A percentile compares a stretch with the other conserved stretches of the same genome.
Evolutionary conservation across 2,113 vertebrate genomes (phyloP).

Genomic region (Pelvicachromis taeniatus): DNA sequence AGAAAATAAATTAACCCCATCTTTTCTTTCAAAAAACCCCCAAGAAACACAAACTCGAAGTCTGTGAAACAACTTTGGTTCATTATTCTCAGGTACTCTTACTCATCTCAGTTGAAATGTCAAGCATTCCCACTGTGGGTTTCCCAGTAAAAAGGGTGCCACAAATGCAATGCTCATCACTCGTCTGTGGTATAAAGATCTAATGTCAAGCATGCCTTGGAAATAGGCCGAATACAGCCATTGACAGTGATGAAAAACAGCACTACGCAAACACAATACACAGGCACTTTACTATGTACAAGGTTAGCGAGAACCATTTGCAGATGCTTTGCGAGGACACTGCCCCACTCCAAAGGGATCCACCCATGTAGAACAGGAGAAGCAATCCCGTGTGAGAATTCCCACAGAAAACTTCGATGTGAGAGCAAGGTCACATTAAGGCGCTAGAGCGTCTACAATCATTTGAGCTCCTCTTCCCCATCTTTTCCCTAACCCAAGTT

Average conservation of each 20-base stretch:
- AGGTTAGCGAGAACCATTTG: conserved; percentile 14
- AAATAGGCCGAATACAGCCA: conserved; percentile 11
- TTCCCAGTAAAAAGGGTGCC: neutral
- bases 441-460: neutral
- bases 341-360: neutral
- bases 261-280: neutral
- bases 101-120: conserved; percentile 27
- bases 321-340: conserved; percentile 31
- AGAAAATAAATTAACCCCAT: neutral
- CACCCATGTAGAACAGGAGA: conserved; percentile 15
- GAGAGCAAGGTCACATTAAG: neutral
- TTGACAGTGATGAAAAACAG: conserved; percentile 35
- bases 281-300: neutral
- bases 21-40: neutral
- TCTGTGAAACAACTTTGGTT: neutral
- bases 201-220: conserved; percentile 27
- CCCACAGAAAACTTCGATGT: neutral
- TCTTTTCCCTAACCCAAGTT: neutral
- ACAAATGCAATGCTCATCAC: conserved; percentile 9
- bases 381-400: conserved; percentile 20
- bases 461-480: neutral
- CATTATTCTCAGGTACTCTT: neutral
- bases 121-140: conserved; percentile 38
- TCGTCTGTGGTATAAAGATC: neutral
- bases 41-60: neutral